Base-by-base conservation (phyloP, 2,797 vertebrate genomes). In the Odontamblyopus rebecca region DNA sequence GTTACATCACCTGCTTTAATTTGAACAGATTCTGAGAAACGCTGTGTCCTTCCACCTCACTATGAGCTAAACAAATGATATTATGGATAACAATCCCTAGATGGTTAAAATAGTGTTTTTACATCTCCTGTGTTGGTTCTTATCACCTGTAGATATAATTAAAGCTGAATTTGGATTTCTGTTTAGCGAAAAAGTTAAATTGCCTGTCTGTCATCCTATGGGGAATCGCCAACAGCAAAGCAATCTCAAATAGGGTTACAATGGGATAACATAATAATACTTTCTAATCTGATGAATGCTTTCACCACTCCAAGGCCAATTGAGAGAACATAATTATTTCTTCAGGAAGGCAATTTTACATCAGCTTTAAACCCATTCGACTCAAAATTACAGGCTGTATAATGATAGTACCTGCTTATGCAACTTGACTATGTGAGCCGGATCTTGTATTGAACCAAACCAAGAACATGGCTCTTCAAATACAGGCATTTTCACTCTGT, bases 381-480 rank as follows among this genome's bases (percentile, higher is more conserved):
- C 67, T 64, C 16, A 67, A 66, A 86, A 85, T 70, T 79, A 70
- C 74, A 44, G 68, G 86, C 73, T 73, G 53, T 71, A 80, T 88
- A 89, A 89, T 84, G 82, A 85, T 85, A 82, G 85, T 75, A 89
- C 85, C 86, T 91, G 88, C 87, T 91, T 90, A 89, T 85, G 82
- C 84, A 91, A 88, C 79, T 82, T 71, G 78, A 13, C 75, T 79
- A 84, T 74, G 88, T 93, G 89, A 93, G 89, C 93, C 90, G 91
- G 85, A 88, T 88, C 82, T 84, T 90, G 85, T 90, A 88, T 85
- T 89, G 89, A 89, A 91, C 76, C 80, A 79, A 74, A 82, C 83
- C 75, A 82, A 83, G 81, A 85, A 88, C 71, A 69, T 71, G 73
- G 79, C 76, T 81, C 86, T 81, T 88, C 83, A 86, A 91, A 91